These are phyloP conservation scores for Leptogaster cylindrica DNA, from an alignment of 2,888 invertebrate species.

Conservation along the genomic window DNA sequence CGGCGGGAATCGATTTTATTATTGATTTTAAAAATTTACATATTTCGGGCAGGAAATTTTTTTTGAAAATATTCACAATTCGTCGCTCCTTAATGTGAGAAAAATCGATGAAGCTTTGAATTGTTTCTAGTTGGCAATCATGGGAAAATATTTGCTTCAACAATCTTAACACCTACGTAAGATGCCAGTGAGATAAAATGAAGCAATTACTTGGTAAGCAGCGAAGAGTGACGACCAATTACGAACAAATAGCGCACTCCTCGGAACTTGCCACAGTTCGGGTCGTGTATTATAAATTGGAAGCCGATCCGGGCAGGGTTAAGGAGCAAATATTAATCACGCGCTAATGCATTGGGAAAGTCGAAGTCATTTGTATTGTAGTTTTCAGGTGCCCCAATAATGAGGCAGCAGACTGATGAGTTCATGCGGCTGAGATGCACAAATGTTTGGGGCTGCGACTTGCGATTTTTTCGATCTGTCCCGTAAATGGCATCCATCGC, in stretches of 20 bases:
- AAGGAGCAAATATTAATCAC: constrained; percentile 38
- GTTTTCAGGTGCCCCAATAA: constrained; percentile 18
- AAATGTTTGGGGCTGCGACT: not conserved
- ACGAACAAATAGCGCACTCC: constrained; percentile 36
- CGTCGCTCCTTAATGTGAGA: constrained; percentile 31
- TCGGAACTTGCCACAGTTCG: not conserved
- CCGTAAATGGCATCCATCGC: constrained; percentile 27
- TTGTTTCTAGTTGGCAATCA: constrained; percentile 5
- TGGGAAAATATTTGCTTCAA: constrained; percentile 30
- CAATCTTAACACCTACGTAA: constrained; percentile 35
- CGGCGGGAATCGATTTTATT: too few relatives aligned
- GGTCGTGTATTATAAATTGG: constrained; percentile 36
- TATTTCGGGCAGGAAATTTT: too few relatives aligned
- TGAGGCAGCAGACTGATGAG: constrained; percentile 32
- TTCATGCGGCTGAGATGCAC: constrained; percentile 17
- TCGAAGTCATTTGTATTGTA: constrained; percentile 34
- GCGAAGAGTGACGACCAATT: constrained; percentile 34
- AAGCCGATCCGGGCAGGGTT: constrained; percentile 33
- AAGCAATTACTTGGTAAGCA: constrained; percentile 24
- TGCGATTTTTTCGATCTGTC: too few relatives aligned
- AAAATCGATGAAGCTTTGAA: constrained; percentile 18
- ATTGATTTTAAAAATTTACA: too few relatives aligned
- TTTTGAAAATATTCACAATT: too few relatives aligned
- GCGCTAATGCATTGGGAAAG: constrained; percentile 20
- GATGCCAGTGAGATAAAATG: constrained; percentile 31